Evolutionary conservation across 2,888 invertebrate genomes (phyloP).

Genomic region (Keiferia lycopersicella): DNA sequence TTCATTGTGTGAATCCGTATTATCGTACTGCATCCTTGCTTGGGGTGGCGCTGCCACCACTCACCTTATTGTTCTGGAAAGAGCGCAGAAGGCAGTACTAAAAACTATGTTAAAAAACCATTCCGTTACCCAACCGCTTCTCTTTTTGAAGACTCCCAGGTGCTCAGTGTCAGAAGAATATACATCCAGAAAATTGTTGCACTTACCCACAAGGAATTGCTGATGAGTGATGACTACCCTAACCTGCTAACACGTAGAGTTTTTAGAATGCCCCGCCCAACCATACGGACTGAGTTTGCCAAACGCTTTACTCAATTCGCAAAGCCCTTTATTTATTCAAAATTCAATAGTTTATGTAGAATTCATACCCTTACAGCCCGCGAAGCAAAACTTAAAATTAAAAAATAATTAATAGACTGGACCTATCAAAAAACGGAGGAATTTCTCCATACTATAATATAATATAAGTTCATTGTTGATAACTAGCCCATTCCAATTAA

Average conservation of each 20-base stretch:
- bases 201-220: background rate
- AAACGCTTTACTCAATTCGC: background rate
- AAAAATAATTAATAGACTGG: background rate
- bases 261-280: background rate
- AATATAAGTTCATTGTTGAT: background rate
- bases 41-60: constrained; percentile 6
- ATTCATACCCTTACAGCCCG: background rate
- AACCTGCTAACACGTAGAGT: background rate
- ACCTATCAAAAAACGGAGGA: background rate
- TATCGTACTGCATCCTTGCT: constrained; percentile 1
- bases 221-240: background rate
- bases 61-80: background rate
- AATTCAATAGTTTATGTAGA: background rate
- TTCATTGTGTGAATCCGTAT: background rate
- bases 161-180: background rate
- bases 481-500: no score
- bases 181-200: background rate
- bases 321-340: no score
- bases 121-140: background rate
- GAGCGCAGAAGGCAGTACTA: background rate
- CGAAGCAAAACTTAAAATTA: background rate
- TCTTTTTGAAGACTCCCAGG: background rate
- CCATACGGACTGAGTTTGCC: background rate
- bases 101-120: background rate
- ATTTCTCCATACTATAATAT: background rate